Percentiles rank a stretch among this genome's conserved stretches.
Conservation (phyloP, 2,113 vertebrate genomes). For the Sphaerodactylus townsendi region DNA sequence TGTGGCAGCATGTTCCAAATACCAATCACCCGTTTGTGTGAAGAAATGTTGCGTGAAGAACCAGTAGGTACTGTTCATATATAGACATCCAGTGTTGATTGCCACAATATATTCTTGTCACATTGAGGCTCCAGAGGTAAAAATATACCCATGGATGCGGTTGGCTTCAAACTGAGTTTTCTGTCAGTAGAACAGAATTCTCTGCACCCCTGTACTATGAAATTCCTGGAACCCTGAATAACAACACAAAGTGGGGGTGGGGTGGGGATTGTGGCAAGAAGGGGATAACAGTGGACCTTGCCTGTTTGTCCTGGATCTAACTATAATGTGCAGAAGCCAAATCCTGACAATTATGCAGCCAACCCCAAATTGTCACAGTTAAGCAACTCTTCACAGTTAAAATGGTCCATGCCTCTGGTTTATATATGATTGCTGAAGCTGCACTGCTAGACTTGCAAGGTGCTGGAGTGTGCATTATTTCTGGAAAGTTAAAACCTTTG, state of each 20-base stretch:
- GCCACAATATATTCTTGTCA: background rate
- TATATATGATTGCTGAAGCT: background rate
- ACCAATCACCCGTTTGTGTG: too few relatives aligned
- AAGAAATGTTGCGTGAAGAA: too few relatives aligned
- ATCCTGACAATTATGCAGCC: background rate
- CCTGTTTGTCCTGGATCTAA: too few relatives aligned
- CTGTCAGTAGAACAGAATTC: too few relatives aligned
- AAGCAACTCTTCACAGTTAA: background rate
- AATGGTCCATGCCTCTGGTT: background rate
- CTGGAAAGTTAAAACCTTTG: conserved; percentile 67
- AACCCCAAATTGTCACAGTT: background rate
- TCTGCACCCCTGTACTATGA: too few relatives aligned
- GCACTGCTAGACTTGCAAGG: background rate
- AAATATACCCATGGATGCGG: background rate
- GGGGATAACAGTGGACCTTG: too few relatives aligned
- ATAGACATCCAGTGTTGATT: background rate
- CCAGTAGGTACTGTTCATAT: background rate
- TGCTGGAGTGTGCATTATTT: conserved; percentile 1
- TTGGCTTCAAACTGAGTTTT: too few relatives aligned
- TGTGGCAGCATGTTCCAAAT: too few relatives aligned
- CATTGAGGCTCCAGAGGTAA: background rate
- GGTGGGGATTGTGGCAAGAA: too few relatives aligned
- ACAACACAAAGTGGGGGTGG: too few relatives aligned
- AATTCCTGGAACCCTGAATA: too few relatives aligned
- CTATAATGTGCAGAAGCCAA: background rate